Evolutionary conservation across 2,797 vertebrate genomes (phyloP).

Genomic region (Melanogrammus aeglefinus): DNA sequence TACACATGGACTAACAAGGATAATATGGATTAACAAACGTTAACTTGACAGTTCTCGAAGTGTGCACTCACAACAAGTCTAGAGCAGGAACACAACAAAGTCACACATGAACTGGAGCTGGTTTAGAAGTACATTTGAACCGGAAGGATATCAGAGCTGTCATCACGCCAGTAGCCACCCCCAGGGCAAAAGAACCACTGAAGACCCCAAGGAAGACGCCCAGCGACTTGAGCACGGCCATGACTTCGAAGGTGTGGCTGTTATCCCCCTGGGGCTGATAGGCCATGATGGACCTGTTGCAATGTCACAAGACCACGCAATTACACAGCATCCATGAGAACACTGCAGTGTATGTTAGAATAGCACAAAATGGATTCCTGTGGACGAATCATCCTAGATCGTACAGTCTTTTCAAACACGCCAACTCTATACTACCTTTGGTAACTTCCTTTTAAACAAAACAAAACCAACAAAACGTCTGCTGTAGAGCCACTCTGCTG

Average conservation of each 20-base stretch:
- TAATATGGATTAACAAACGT: not conserved
- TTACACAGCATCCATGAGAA: not conserved
- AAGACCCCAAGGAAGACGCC: conserved; percentile 95
- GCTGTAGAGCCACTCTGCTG: not conserved
- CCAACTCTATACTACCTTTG: not conserved
- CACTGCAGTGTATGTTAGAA: not conserved
- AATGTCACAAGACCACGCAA: conserved; percentile 16
- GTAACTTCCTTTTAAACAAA: not conserved
- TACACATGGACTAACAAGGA: not conserved
- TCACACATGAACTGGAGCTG: not conserved
- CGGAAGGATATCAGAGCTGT: conserved; percentile 95
- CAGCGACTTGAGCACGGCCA: conserved; percentile 91
- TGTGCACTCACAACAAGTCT: not conserved
- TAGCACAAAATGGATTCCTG: not conserved
- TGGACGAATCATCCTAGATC: not conserved
- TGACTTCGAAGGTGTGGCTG: conserved; percentile 91
- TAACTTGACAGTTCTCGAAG: not conserved
- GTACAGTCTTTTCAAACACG: not conserved
- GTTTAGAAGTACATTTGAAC: not conserved
- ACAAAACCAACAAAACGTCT: not conserved
- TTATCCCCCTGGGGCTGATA: conserved; percentile 94
- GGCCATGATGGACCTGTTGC: conserved; percentile 87
- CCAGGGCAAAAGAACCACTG: conserved; percentile 95
- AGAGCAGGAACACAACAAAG: not conserved
- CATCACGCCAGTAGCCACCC: conserved; percentile 89